A percentile compares a stretch with the other conserved stretches of the same genome.
Evolutionary conservation across 2,888 invertebrate species (phyloP).

Genomic region (Brenthis ino): DNA sequence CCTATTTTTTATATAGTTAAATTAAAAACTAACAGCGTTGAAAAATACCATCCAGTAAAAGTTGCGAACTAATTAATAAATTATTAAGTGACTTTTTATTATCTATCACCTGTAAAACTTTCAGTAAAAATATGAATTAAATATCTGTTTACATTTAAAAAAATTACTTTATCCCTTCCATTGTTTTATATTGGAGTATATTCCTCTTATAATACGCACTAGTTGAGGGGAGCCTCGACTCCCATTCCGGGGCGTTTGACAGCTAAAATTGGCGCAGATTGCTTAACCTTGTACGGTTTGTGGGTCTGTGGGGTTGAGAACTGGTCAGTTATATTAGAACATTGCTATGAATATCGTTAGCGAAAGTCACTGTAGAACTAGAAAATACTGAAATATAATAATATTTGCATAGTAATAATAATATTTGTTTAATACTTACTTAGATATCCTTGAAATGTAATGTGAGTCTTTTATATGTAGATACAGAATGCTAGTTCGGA

Average conservation of each 20-base stretch:
- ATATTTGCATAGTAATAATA: too few species aligned
- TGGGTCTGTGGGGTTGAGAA: neutral
- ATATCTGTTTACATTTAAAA: neutral
- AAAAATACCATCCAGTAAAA: too few species aligned
- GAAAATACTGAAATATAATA: too few species aligned
- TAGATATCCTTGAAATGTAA: too few species aligned
- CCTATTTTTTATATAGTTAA: too few species aligned
- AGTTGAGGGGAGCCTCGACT: conserved; percentile 33
- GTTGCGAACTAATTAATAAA: too few species aligned
- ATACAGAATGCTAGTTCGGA: too few species aligned
- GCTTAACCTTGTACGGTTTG: conserved; percentile 27
- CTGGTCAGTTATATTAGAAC: neutral
- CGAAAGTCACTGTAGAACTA: too few species aligned
- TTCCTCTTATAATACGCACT: conserved; percentile 27
- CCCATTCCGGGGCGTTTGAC: conserved; percentile 36
- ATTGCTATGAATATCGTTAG: too few species aligned
- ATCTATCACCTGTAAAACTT: neutral
- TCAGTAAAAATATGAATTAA: neutral
- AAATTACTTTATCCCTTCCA: conserved; percentile 13
- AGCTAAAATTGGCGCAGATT: conserved; percentile 33
- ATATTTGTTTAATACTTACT: too few species aligned
- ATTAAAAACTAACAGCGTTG: too few species aligned
- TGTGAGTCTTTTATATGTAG: too few species aligned
- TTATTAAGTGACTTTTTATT: neutral
- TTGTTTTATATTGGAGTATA: conserved; percentile 1